Conservation (phyloP, 2,113 vertebrate species). For the Pygoscelis adeliae region DNA sequence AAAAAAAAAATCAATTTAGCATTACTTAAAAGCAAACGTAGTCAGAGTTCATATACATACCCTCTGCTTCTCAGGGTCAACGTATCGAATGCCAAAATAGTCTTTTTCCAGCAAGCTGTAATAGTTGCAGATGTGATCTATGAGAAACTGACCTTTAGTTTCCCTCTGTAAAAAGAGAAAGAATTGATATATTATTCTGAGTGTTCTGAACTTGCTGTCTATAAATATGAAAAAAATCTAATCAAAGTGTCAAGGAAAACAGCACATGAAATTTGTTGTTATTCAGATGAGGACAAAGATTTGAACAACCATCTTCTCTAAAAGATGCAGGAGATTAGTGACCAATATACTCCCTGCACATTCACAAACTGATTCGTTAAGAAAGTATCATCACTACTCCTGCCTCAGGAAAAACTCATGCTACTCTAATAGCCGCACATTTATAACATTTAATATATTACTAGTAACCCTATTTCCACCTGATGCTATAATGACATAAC, state of each 20-base stretch:
- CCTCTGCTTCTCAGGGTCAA: slow-evolving; percentile 96
- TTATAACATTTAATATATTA: not conserved
- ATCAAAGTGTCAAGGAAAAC: not conserved
- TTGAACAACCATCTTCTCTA: not conserved
- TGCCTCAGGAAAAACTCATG: not conserved
- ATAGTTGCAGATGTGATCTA: slow-evolving; percentile 97
- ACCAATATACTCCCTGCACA: not conserved
- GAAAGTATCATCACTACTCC: not conserved
- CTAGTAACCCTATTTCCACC: not conserved
- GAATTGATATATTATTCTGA: not conserved
- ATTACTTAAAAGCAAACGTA: not conserved
- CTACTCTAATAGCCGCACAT: not conserved
- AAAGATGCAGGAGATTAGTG: not conserved
- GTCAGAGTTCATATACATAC: slow-evolving; percentile 74
- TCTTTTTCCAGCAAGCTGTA: slow-evolving; percentile 97
- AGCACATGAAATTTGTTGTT: not conserved
- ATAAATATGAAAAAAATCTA: not conserved
- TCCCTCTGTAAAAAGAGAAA: slow-evolving; percentile 86
- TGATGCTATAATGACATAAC: not conserved
- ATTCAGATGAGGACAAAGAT: not conserved
- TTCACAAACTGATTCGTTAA: not conserved
- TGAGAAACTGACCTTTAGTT: slow-evolving; percentile 95
- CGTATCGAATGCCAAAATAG: slow-evolving; percentile 98
- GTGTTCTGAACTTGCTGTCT: not conserved
- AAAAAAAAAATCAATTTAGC: not conserved